Evolutionary conservation across 1,140 invertebrate species (phyloP).

Genomic region (Brachionus sp.): DNA sequence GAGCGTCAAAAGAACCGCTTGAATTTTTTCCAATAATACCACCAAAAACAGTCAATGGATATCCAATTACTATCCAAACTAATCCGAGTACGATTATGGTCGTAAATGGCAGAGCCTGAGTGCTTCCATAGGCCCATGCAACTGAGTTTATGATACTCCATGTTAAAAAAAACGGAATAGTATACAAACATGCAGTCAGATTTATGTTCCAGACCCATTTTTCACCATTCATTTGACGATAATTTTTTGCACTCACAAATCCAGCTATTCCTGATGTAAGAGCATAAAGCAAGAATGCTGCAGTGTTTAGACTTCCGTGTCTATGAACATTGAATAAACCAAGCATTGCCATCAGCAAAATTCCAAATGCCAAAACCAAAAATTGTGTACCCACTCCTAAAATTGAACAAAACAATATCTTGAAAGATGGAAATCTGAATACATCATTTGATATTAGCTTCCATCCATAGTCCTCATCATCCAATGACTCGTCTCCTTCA

Average conservation of each 20-base stretch:
- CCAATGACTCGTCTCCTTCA: slow-evolving; percentile 57
- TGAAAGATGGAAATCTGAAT: slow-evolving; percentile 61
- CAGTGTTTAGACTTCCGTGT: slow-evolving; percentile 62
- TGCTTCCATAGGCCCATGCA: slow-evolving; percentile 63
- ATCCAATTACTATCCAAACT: slow-evolving; percentile 64
- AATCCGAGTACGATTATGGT: slow-evolving; percentile 61
- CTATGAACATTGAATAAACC: slow-evolving; percentile 63
- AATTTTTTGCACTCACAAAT: slow-evolving; percentile 61
- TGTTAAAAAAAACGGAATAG: slow-evolving; percentile 62
- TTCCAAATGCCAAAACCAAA: slow-evolving; percentile 60
- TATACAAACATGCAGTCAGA: slow-evolving; percentile 62
- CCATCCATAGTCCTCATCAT: slow-evolving; percentile 63
- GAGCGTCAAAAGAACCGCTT: slow-evolving; percentile 60
- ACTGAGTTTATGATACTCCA: slow-evolving; percentile 63
- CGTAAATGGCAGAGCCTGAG: slow-evolving; percentile 62
- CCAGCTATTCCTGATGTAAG: slow-evolving; percentile 63
- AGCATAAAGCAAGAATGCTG: slow-evolving; percentile 62
- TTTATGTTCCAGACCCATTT: slow-evolving; percentile 64
- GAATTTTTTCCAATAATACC: slow-evolving; percentile 63
- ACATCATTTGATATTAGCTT: slow-evolving; percentile 64
- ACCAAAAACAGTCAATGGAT: slow-evolving; percentile 62
- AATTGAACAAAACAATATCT: slow-evolving; percentile 62
- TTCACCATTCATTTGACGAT: slow-evolving; percentile 61
- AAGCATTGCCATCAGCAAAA: slow-evolving; percentile 61
- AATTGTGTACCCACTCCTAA: slow-evolving; percentile 63